Percentiles rank a stretch among this genome's conserved stretches.
Evolutionary conservation across 2,888 invertebrate genomes (phyloP).

Genomic region (Hypena proboscidalis): DNA sequence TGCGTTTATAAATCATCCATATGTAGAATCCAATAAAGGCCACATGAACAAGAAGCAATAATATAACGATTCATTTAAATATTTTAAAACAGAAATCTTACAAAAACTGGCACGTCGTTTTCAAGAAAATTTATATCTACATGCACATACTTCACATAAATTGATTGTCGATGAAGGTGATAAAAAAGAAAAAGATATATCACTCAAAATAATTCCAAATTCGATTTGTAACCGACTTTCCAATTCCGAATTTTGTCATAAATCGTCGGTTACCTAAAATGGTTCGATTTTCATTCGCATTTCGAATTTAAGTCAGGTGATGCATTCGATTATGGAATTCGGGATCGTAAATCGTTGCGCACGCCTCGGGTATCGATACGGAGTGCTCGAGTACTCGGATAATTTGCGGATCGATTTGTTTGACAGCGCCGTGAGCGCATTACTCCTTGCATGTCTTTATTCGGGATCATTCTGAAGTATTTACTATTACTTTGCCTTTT

Average conservation of each 20-base stretch:
- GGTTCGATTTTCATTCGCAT: slow-evolving; percentile 39
- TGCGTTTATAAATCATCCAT: too few species aligned
- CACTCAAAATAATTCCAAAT: slow-evolving; percentile 37
- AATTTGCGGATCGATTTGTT: slow-evolving; percentile 51
- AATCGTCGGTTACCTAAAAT: slow-evolving; percentile 48
- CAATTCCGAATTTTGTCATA: slow-evolving; percentile 30
- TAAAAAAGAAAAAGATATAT: slow-evolving; percentile 8
- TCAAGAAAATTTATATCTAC: background rate
- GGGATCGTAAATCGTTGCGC: slow-evolving; percentile 42
- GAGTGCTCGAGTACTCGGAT: slow-evolving; percentile 31
- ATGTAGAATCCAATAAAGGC: too few species aligned
- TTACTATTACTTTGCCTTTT: slow-evolving; percentile 40
- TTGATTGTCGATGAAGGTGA: slow-evolving; percentile 1
- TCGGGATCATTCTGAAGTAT: slow-evolving; percentile 35
- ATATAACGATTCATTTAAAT: background rate
- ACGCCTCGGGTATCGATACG: slow-evolving; percentile 32
- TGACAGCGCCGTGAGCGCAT: slow-evolving; percentile 56
- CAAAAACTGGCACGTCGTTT: background rate
- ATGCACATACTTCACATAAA: background rate
- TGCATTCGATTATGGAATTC: slow-evolving; percentile 48
- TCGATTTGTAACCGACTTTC: slow-evolving; percentile 36
- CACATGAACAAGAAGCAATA: too few species aligned
- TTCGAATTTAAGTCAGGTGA: slow-evolving; percentile 43
- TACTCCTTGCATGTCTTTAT: slow-evolving; percentile 55
- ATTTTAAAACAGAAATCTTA: background rate